Evolutionary conservation across 2,113 vertebrate species (phyloP), one percentile per base, ranked within the genome.

Genomic region (Agapornis roseicollis): DNA sequence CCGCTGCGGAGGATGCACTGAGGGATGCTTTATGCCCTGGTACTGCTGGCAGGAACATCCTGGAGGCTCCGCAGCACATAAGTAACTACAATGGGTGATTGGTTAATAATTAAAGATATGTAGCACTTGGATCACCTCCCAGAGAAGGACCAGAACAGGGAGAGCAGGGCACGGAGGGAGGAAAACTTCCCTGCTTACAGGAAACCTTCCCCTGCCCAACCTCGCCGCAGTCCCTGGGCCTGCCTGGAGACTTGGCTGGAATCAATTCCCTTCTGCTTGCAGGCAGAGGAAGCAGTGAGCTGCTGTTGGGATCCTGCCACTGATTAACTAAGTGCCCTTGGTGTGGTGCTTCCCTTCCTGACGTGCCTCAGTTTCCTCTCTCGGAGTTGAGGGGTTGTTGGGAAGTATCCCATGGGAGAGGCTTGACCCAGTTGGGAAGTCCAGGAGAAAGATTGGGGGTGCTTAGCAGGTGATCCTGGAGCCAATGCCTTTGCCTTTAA

Each of bases 81-180:
- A 96, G 95, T 95, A 90, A 93, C 52, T 90, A 68, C 92, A 90
- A 9, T 31, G 82, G 94, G 92, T 37, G 64, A 96, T 91, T 74
- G 35, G 61, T 97, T 93, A 96, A 97, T 96, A 96, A 96, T 97
- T 96, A 85, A 97, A 90, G 95, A 94, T 83, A 96, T 92, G 80
- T 50, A 95, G 82, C 0, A 0, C 88, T 93, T 96, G 96, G 95
- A 96, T 88, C 44, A 80, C 27, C 94, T 97, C 94, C 95, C 94
- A 2, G 94, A 93, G 93, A 65, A 7, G 3, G 64, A 71, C 55
- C 80, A 85, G 79, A 65, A 33, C 0, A 1, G 27, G 44, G 44
- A 91, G 85, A 85, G 64, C 27, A 19, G 39, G 76, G 93, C 80
- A 91, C 23, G 50, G 41, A 0, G 68, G 56, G 88, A 94, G 80